Evolutionary conservation across 2,888 invertebrate genomes (phyloP), one percentile per base, ranked within the genome.

Genomic region (Protonemura montana): DNA sequence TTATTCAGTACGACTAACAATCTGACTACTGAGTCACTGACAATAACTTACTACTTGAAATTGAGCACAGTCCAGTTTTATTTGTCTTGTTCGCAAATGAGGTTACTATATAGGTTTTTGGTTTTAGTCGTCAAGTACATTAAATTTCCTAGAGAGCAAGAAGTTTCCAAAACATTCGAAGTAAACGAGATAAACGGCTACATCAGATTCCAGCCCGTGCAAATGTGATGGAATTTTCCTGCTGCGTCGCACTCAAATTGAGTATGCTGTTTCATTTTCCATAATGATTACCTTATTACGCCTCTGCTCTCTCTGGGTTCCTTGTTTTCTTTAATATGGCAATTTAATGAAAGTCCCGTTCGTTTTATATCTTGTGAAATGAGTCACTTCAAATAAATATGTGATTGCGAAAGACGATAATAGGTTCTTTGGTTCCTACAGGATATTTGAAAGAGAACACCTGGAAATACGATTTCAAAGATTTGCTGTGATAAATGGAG

Each of bases 391-490:
- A 59, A 59, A 59, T 59, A 59, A 59, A 59, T 59, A 59, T 59
- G 59, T 59, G 59, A 59, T 59, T 59, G 59, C 59, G 59, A 59
- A 59, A 59, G 3, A 59, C 59, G 59, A 59, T 59, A 59, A 59
- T 59, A 59, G 59, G 59, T 59, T 59, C 59, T 21, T 59, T 59
- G 13, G 59, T 59, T 59, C 35, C 59, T 59, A 59, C 16, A 59
- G 59, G 13, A 59, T 59, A 10, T 59, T 59, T 59, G 59, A 59
- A 59, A 59, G 16, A 59, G 59, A 21, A 13, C 59, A 59, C 59
- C 59, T 59, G 59, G 59, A 59, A 59, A 59, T 59, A 59, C 59
- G 59, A 59, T 59, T 35, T 59, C 59, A 59, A 59, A 59, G 59
- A 59, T 59, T 59, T 59, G 59, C 21, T 59, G 16, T 21, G 59